Conservation (phyloP, 2,888 invertebrate genomes). For the Smittia aterrima region DNA sequence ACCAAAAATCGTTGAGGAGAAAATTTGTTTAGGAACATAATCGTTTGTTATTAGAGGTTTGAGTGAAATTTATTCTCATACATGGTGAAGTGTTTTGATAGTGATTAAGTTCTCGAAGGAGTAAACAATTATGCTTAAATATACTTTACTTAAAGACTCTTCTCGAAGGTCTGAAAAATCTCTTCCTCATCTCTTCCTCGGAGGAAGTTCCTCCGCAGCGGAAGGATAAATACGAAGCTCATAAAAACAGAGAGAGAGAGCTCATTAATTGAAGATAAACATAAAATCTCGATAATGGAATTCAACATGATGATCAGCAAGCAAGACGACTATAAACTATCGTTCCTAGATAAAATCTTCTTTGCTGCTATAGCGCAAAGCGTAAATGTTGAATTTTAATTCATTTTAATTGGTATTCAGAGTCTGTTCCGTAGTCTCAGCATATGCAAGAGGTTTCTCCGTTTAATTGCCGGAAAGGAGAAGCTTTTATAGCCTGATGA, state of each 20-base stretch:
- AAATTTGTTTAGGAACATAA: background rate
- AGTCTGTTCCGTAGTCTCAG: background rate
- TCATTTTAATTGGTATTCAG: background rate
- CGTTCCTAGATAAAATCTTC: background rate
- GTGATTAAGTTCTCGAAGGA: too few species aligned
- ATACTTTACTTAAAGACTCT: too few species aligned
- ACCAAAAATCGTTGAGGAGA: background rate
- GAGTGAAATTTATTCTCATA: too few species aligned
- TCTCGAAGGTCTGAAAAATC: too few species aligned
- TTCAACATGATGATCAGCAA: background rate
- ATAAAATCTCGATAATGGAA: constrained; percentile 1
- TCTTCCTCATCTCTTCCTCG: too few species aligned
- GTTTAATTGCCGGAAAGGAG: constrained; percentile 19
- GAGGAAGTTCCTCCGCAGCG: too few species aligned
- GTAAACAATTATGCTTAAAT: too few species aligned
- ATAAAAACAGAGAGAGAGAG: background rate
- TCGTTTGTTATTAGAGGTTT: background rate
- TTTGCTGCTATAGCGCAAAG: too few species aligned
- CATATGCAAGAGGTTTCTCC: background rate
- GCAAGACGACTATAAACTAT: background rate
- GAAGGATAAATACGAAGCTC: background rate
- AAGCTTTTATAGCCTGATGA: background rate
- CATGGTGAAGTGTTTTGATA: too few species aligned
- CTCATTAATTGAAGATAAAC: constrained; percentile 18
- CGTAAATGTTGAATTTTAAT: background rate